Percentiles rank a stretch among this genome's conserved stretches.
Conservation (phyloP, 1,140 invertebrate species). For the Eurosta solidaginis region DNA sequence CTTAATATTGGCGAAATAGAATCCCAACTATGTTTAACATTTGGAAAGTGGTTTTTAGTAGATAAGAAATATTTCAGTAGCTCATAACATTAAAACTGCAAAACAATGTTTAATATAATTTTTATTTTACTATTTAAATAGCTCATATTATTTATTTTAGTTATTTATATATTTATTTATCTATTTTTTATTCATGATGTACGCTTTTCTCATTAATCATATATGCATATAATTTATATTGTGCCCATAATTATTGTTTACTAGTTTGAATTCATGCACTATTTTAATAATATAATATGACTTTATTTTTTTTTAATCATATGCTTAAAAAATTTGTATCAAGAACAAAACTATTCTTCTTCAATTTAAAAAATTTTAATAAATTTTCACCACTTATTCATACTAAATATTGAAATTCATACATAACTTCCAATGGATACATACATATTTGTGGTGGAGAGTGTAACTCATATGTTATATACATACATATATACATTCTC, state of each 20-base stretch:
- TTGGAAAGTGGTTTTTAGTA: no score
- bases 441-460: slow-evolving; percentile 34
- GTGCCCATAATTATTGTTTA: slow-evolving; percentile 13
- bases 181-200: not conserved
- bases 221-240: not conserved
- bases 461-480: slow-evolving; percentile 30
- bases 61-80: no score
- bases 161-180: not conserved
- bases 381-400: no score
- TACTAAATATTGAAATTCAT: no score
- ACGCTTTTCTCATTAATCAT: not conserved
- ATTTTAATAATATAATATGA: not conserved
- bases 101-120: no score
- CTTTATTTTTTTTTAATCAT: not conserved
- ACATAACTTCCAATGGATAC: not conserved
- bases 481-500: not conserved
- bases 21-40: no score
- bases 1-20: no score
- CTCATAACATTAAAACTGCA: no score
- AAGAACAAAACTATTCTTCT: no score
- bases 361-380: not conserved
- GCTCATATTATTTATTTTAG: no score
- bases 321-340: no score
- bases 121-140: no score
- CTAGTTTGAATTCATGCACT: not conserved